Evolutionary conservation across 2,888 invertebrate genomes (phyloP).

Genomic region (Troilus luridus): DNA sequence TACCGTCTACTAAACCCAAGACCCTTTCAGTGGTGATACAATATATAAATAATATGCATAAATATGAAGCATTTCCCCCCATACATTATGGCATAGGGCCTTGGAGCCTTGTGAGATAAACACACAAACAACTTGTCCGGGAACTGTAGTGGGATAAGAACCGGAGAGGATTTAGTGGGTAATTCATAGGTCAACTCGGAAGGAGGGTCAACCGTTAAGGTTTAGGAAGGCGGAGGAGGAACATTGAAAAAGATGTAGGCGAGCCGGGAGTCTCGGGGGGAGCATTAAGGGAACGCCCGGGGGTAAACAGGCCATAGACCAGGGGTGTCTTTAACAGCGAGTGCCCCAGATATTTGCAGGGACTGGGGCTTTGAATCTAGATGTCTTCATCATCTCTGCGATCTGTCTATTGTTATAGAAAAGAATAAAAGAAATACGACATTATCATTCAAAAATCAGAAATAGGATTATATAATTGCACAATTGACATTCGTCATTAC

Average conservation of each 20-base stretch:
- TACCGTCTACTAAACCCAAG: no score
- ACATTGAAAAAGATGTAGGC: slow-evolving; percentile 37
- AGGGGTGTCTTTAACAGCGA: background rate
- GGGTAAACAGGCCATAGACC: slow-evolving; percentile 16
- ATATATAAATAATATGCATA: background rate
- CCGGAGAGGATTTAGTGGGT: slow-evolving; percentile 12
- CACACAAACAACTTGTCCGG: background rate
- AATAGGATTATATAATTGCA: no score
- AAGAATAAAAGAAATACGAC: no score
- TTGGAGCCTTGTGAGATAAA: background rate
- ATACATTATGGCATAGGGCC: background rate
- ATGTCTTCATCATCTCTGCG: background rate
- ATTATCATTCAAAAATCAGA: no score
- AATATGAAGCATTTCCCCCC: background rate
- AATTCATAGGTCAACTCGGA: slow-evolving; percentile 8
- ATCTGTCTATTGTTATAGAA: no score
- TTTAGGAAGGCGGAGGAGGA: background rate
- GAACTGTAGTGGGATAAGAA: background rate
- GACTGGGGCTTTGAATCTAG: background rate
- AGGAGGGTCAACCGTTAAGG: slow-evolving; percentile 24
- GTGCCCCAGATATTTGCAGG: background rate
- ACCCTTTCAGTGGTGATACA: background rate
- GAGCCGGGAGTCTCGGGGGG: background rate
- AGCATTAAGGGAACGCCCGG: background rate
- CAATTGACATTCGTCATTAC: no score